Conservation (phyloP, 30 jellyfish, hydroid and myxozoan genomes). For the Aurelia aurita complex sp. Pacific region DNA sequence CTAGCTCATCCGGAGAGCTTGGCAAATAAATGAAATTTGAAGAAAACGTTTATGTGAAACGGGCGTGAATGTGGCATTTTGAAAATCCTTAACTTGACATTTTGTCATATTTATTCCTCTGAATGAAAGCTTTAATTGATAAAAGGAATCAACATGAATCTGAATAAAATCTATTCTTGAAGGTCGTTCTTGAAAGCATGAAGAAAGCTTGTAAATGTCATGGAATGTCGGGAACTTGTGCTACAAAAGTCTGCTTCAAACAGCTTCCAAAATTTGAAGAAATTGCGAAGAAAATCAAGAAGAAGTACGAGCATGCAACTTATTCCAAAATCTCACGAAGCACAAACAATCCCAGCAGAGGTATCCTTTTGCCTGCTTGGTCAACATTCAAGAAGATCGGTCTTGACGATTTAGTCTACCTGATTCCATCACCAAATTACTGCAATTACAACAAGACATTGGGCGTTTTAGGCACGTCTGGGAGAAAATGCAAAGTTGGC, state of each 20-base stretch:
- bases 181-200: conserved; percentile 54
- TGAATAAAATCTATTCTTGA: neutral
- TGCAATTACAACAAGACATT: conserved; percentile 36
- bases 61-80: no score
- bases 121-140: no score
- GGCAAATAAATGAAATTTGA: no score
- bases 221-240: conserved; percentile 77
- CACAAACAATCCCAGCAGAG: conserved; percentile 13
- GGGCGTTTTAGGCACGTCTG: conserved; percentile 72
- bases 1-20: neutral
- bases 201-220: conserved; percentile 43
- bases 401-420: conserved; percentile 53
- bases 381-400: conserved; percentile 40
- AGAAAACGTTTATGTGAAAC: no score
- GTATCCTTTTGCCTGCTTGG: conserved; percentile 35
- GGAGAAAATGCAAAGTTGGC: conserved; percentile 54
- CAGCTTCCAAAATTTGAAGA: conserved; percentile 49
- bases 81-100: neutral
- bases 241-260: conserved; percentile 64
- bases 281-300: conserved; percentile 35
- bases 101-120: no score
- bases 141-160: no score
- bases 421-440: conserved; percentile 63
- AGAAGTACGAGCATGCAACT: conserved; percentile 61
- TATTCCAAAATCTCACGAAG: conserved; percentile 27